phyloP scores from a whole-genome alignment of 2,888 invertebrate genomes.

The Cephus nigrinus region DNA sequence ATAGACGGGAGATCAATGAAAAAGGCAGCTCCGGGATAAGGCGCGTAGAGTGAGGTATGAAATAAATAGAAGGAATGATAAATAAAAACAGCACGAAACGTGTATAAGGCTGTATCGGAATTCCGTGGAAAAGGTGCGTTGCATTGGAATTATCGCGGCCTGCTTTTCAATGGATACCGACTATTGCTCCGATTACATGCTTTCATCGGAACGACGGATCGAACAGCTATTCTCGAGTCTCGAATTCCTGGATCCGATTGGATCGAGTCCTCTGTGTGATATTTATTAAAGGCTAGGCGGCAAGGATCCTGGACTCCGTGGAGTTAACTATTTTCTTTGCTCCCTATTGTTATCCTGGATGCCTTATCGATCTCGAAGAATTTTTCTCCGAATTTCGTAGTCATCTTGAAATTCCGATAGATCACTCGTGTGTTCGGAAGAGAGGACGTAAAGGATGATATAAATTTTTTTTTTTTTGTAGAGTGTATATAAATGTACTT shows the following conservation, averaged over 20 bases:
- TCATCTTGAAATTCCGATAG: background rate
- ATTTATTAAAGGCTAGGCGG: background rate
- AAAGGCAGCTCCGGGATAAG: background rate
- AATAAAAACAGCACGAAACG: background rate
- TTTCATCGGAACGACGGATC: constrained; percentile 14
- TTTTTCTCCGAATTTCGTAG: background rate
- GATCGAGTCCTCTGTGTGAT: background rate
- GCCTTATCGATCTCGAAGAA: background rate
- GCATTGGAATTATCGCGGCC: constrained; percentile 27
- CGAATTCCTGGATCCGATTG: constrained; percentile 1
- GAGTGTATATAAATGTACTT: background rate
- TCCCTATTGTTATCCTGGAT: background rate
- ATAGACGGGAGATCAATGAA: background rate
- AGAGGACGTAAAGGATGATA: background rate
- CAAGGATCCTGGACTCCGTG: background rate
- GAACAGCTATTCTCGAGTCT: background rate
- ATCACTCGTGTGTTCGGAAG: background rate
- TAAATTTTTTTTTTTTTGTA: background rate
- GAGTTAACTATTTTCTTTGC: background rate
- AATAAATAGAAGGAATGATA: background rate
- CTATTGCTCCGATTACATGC: constrained; percentile 11
- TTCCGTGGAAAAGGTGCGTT: constrained; percentile 20
- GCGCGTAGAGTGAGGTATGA: background rate
- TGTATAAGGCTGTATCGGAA: constrained; percentile 17
- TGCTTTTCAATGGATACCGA: constrained; percentile 14